Evolutionary conservation across 2,888 invertebrate species (phyloP), one percentile per base, ranked within the genome.

Genomic region (Drosophila tanythrix): DNA sequence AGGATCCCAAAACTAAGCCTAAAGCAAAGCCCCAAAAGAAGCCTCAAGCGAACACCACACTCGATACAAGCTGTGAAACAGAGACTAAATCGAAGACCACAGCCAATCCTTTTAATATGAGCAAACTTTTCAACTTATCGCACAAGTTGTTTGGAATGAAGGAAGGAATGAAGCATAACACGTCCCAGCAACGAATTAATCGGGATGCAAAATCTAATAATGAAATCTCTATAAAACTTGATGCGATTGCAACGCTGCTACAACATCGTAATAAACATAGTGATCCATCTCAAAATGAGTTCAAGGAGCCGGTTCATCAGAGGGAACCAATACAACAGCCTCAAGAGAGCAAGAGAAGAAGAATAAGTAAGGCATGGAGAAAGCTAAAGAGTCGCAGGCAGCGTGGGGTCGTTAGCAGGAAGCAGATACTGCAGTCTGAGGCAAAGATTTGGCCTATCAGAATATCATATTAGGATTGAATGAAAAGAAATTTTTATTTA

Each of bases 401-500:
- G 7, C 63, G 68, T 2, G 55, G 35, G 5, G 38, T 33, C 0
- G 1, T 70, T 10, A 60, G 51, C 29, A 74, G 51, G 18, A 48
- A 76, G 2, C 56, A 70, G 11, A 7, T 82, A 35, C 35, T 86
- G 13, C 65, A 74, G 43, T 82, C 73, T 5, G 62, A 82, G 43
- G 18, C 70, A 0, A 83, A 82, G 8, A 58, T 82, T 6, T 82
- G 82, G 82, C 72, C 79, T 8, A 57, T 61, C 0, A 55, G 43
- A 36, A 48, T 31, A 11, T 38, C 36, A 6, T 18, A 56, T 35
- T 69, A 36, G 56, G 5, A n/a, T 29, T n/a, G 1, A 13, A n/a
- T n/a, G 1, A 51, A n/a, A 3, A 7, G 13, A 3, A 10, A 15
- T n/a, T 35, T 48, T 5, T 2, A 40, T n/a, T 25, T 29, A 18